A percentile compares a stretch with the other conserved stretches of the same genome.
Conservation (phyloP, 2,113 vertebrate genomes). For the Phaethon lepturus region DNA sequence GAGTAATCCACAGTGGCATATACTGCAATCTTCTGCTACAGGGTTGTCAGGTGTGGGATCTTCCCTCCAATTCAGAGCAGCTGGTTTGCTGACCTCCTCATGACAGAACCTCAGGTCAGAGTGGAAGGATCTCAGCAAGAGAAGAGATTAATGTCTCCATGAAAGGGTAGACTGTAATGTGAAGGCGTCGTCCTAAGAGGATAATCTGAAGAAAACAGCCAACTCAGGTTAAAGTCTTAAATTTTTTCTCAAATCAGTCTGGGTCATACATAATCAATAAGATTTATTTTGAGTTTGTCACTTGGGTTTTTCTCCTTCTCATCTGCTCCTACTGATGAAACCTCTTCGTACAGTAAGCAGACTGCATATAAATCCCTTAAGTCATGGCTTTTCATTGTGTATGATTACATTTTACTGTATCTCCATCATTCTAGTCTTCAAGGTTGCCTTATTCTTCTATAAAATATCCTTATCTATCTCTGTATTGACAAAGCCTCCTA, state of each 20-base stretch:
- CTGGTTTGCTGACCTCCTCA: slow-evolving; percentile 12
- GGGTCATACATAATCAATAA: background rate
- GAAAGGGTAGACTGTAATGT: background rate
- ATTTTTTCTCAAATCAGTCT: background rate
- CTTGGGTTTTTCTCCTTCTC: background rate
- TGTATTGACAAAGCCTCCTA: background rate
- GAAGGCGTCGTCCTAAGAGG: background rate
- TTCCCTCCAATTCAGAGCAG: background rate
- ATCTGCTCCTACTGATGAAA: background rate
- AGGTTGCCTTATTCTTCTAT: background rate
- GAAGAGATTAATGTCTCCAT: background rate
- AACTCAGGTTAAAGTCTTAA: slow-evolving; percentile 1
- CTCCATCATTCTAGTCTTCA: background rate
- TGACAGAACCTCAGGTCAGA: background rate
- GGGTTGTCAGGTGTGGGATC: background rate
- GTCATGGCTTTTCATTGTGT: background rate
- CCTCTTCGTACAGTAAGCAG: background rate
- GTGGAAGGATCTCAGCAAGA: background rate
- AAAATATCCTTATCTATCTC: background rate
- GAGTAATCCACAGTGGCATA: slow-evolving; percentile 5
- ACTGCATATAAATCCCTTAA: background rate
- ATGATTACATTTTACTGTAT: background rate
- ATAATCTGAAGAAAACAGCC: slow-evolving; percentile 27
- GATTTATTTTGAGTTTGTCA: slow-evolving; percentile 2
- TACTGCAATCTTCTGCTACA: background rate